phyloP scores from a whole-genome alignment of 2,113 vertebrate genomes.

The Hypocryptadius cinnamomeus region DNA sequence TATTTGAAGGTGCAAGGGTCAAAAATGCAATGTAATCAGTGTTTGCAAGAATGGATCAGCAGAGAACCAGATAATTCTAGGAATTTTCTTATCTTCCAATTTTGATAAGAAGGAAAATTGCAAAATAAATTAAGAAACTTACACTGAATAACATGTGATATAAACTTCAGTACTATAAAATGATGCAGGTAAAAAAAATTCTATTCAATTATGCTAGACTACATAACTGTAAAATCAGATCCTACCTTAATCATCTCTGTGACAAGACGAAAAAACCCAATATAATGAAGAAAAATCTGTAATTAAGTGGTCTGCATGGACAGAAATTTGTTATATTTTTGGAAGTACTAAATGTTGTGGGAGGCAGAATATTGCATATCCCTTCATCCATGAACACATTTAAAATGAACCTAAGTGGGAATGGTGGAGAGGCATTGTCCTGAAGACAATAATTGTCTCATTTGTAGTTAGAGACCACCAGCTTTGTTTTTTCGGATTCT shows the following conservation, averaged over 20 bases:
- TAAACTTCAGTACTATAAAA: not conserved
- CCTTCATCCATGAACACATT: not conserved
- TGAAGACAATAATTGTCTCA: not conserved
- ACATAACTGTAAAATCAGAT: not conserved
- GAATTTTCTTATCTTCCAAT: not conserved
- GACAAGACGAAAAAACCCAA: fast-evolving
- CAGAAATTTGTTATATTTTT: not conserved
- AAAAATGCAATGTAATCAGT: not conserved
- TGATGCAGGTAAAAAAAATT: fast-evolving
- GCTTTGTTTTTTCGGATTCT: not conserved
- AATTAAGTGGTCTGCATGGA: not conserved
- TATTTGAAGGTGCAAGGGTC: not conserved
- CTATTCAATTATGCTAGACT: not conserved
- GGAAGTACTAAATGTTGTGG: not conserved
- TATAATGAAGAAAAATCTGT: not conserved
- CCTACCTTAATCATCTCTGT: too few species aligned
- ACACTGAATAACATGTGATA: not conserved
- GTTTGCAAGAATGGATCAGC: not conserved
- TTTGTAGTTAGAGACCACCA: not conserved
- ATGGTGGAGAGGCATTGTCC: not conserved
- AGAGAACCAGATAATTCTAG: not conserved
- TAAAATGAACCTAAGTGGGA: not conserved
- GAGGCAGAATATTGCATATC: not conserved
- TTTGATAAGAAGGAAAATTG: not conserved
- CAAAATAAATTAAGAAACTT: not conserved